Evolutionary conservation across 2,797 vertebrate species (phyloP).

Genomic region (Tangara arthus): DNA sequence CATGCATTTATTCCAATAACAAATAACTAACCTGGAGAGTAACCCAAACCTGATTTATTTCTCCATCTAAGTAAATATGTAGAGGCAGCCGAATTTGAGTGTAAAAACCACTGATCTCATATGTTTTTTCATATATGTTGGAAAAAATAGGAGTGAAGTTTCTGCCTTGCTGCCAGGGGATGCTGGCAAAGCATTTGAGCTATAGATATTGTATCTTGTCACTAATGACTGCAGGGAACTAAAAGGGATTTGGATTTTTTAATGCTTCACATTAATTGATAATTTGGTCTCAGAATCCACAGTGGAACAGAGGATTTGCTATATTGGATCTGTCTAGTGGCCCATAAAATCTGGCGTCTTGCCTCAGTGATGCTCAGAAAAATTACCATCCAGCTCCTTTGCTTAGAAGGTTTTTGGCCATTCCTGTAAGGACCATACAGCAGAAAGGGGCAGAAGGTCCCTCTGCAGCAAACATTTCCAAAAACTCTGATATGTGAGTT

Average conservation of each 20-base stretch:
- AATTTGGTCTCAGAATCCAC: slow-evolving; percentile 52
- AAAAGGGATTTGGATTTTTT: slow-evolving; percentile 59
- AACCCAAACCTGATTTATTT: slow-evolving; percentile 62
- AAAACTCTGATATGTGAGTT: not conserved
- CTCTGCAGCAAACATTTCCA: not conserved
- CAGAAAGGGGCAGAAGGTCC: not conserved
- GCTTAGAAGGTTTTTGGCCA: not conserved
- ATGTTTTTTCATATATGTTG: slow-evolving; percentile 9
- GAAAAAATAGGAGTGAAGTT: slow-evolving; percentile 15
- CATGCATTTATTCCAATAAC: slow-evolving; percentile 50
- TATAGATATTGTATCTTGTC: slow-evolving; percentile 54
- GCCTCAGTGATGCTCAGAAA: slow-evolving; percentile 37
- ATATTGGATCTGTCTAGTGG: slow-evolving; percentile 52
- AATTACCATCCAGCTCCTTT: not conserved
- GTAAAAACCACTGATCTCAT: slow-evolving; percentile 57
- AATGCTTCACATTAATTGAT: slow-evolving; percentile 66
- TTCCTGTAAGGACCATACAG: not conserved
- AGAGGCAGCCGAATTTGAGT: slow-evolving; percentile 30
- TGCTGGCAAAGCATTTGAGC: slow-evolving; percentile 41
- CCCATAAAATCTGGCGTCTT: slow-evolving; percentile 53
- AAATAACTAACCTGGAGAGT: slow-evolving; percentile 55
- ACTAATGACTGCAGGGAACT: slow-evolving; percentile 61
- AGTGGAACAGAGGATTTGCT: slow-evolving; percentile 55
- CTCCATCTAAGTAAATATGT: slow-evolving; percentile 55
- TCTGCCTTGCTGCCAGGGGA: slow-evolving; percentile 36